phyloP scores from a whole-genome alignment of 1,140 invertebrate species.

The Oryzaephilus surinamensis region DNA sequence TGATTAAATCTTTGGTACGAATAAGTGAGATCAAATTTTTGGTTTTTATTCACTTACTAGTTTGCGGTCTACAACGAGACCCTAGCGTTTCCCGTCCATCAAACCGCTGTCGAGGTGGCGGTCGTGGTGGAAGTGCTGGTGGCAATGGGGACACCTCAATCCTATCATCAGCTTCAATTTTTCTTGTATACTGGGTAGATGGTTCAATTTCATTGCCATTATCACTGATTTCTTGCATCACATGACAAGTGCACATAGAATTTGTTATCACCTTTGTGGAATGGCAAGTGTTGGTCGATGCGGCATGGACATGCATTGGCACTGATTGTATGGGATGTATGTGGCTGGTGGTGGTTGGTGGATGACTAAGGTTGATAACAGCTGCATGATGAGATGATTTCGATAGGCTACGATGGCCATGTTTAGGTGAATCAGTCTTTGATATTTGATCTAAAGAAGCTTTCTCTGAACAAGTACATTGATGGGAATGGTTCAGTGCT shows the following conservation, averaged over 20 bases:
- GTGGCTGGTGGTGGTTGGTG: slow-evolving; percentile 15
- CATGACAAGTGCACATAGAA: slow-evolving; percentile 24
- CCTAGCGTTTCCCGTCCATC: slow-evolving; percentile 28
- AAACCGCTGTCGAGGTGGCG: slow-evolving; percentile 32
- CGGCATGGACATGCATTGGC: slow-evolving; percentile 24
- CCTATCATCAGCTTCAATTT: slow-evolving; percentile 31
- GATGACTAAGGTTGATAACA: slow-evolving; percentile 15
- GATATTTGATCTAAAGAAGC: neutral
- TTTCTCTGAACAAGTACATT: neutral
- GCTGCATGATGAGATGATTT: slow-evolving; percentile 18
- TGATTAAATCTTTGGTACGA: slow-evolving; percentile 2
- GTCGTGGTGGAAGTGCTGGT: slow-evolving; percentile 34
- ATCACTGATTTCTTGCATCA: slow-evolving; percentile 19
- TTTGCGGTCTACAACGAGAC: slow-evolving; percentile 14
- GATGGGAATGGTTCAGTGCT: slow-evolving; percentile 1
- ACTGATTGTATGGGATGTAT: slow-evolving; percentile 22
- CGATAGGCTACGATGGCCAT: slow-evolving; percentile 2
- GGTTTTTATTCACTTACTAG: slow-evolving; percentile 9
- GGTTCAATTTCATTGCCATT: slow-evolving; percentile 13
- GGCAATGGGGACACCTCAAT: slow-evolving; percentile 35
- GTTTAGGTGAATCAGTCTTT: neutral
- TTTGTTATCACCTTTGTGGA: slow-evolving; percentile 10
- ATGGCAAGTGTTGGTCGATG: slow-evolving; percentile 20
- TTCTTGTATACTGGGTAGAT: slow-evolving; percentile 17
- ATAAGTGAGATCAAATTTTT: slow-evolving; percentile 4